A percentile compares a stretch with the other conserved stretches of the same genome.
Evolutionary conservation across 2,797 vertebrate species (phyloP).

Genomic region (Menidia menidia): DNA sequence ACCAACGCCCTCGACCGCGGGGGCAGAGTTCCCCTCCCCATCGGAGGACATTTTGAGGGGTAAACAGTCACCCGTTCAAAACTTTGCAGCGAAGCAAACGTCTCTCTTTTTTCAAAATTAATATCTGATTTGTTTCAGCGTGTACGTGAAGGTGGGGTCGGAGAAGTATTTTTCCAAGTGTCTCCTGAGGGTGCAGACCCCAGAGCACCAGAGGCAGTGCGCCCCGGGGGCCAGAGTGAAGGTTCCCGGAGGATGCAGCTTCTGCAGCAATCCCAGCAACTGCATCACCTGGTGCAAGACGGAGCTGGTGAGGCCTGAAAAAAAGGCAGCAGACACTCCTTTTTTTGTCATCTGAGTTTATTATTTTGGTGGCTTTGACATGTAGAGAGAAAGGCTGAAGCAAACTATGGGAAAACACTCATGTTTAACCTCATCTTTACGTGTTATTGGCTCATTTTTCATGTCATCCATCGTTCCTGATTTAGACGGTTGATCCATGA

Average conservation of each 20-base stretch:
- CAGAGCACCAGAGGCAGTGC: slow-evolving; percentile 81
- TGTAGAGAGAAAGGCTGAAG: too few species aligned
- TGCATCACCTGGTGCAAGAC: slow-evolving; percentile 91
- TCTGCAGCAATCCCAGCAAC: slow-evolving; percentile 85
- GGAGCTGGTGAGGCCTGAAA: slow-evolving; percentile 84
- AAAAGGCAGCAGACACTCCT: not conserved
- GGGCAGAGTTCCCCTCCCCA: slow-evolving; percentile 91
- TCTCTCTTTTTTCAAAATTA: not conserved
- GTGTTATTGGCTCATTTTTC: not conserved
- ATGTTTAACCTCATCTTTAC: too few species aligned
- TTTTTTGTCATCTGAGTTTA: not conserved
- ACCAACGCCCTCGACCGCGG: slow-evolving; percentile 92
- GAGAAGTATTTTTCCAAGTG: slow-evolving; percentile 86
- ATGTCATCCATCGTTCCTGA: not conserved
- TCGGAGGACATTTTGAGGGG: slow-evolving; percentile 92
- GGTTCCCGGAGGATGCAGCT: slow-evolving; percentile 82
- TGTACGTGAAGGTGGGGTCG: slow-evolving; percentile 92
- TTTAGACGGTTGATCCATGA: not conserved
- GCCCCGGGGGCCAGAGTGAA: slow-evolving; percentile 76
- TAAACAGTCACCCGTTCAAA: slow-evolving; percentile 45
- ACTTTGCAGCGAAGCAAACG: not conserved
- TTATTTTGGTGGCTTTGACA: too few species aligned
- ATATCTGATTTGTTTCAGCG: slow-evolving; percentile 74
- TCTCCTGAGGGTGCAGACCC: slow-evolving; percentile 74
- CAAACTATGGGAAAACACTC: too few species aligned